phyloP scores from a whole-genome alignment of 2,797 vertebrate genomes.

The Taenioides sp. region DNA sequence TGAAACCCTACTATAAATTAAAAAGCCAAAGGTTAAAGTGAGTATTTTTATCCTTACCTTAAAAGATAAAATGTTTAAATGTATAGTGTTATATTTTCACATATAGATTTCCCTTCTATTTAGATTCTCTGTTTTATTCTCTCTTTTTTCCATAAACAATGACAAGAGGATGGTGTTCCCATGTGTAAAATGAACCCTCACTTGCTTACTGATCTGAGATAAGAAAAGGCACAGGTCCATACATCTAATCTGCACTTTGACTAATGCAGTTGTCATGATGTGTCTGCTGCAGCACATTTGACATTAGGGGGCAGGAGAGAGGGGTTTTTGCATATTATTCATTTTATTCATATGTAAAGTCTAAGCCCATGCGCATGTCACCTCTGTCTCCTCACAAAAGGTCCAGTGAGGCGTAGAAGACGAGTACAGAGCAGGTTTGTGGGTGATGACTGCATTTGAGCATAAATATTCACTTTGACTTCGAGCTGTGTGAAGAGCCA shows the following conservation, averaged over 20 bases:
- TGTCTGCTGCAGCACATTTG: neutral
- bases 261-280: conserved; percentile 6
- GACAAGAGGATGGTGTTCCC: neutral
- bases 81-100: too few species aligned
- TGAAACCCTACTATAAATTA: too few species aligned
- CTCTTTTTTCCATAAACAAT: neutral
- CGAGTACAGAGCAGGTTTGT: neutral
- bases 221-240: neutral
- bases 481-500: neutral
- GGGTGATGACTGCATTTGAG: neutral
- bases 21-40: too few species aligned
- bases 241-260: conserved; percentile 2
- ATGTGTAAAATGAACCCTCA: conserved; percentile 9
- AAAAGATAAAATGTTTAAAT: too few species aligned
- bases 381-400: neutral
- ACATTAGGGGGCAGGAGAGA: conserved; percentile 3
- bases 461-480: neutral
- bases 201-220: conserved; percentile 2
- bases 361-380: conserved; percentile 2
- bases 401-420: neutral
- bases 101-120: too few species aligned
- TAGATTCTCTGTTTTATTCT: too few species aligned
- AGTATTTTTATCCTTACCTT: too few species aligned
- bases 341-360: neutral
- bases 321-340: neutral